Conservation (phyloP, 2,113 vertebrate species). For the Redunca redunca region DNA sequence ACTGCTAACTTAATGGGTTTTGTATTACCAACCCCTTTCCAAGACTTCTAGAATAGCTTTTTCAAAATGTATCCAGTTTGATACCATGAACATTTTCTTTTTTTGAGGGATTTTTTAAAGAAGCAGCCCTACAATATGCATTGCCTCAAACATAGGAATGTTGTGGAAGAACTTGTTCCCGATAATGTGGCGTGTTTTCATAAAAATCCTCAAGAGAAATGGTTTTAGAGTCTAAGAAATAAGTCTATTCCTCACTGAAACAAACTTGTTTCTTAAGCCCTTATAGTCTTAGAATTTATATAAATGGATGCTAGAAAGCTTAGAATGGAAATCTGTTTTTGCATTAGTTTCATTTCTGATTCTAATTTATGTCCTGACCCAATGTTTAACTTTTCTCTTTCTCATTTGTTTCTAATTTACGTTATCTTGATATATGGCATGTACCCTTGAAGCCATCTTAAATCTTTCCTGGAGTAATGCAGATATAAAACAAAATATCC, state of each 20-base stretch:
- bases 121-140: neutral
- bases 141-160: neutral
- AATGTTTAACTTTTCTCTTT: constrained; percentile 4
- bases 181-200: neutral
- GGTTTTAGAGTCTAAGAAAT: neutral
- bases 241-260: neutral
- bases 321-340: constrained; percentile 14
- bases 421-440: neutral
- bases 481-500: neutral
- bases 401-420: constrained; percentile 47
- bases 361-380: constrained; percentile 38
- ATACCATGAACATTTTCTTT: neutral
- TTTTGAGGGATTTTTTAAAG: neutral
- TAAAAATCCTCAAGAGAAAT: neutral
- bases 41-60: neutral
- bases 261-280: neutral
- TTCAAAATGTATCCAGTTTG: neutral
- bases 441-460: neutral
- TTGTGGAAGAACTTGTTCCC: neutral
- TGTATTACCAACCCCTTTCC: neutral
- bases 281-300: constrained; percentile 29
- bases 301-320: constrained; percentile 4
- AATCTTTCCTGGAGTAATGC: neutral
- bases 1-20: neutral
- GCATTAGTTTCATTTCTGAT: constrained; percentile 23